Evolutionary conservation across 1,140 invertebrate genomes (phyloP).

Genomic region (Nasonia longicornis): DNA sequence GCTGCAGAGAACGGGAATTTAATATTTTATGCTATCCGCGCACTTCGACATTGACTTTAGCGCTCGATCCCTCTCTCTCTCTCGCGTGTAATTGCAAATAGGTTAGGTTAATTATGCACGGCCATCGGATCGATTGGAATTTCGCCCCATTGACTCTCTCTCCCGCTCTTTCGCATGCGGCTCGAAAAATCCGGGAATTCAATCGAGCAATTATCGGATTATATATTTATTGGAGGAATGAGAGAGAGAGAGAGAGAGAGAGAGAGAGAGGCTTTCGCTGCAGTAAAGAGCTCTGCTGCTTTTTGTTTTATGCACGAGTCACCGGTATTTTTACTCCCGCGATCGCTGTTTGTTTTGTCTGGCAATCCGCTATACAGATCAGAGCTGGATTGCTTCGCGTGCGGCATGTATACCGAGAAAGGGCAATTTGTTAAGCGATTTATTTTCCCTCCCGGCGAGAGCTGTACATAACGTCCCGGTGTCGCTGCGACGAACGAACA

Average conservation of each 20-base stretch:
- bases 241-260: slow-evolving; percentile 22
- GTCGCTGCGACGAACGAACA: slow-evolving; percentile 4
- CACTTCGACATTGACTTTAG: slow-evolving; percentile 39
- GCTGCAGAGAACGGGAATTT: slow-evolving; percentile 31
- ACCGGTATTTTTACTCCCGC: background rate
- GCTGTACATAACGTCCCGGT: background rate
- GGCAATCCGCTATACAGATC: background rate
- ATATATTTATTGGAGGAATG: slow-evolving; percentile 32
- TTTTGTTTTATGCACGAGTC: slow-evolving; percentile 1
- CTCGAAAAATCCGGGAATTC: slow-evolving; percentile 28
- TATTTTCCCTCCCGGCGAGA: background rate
- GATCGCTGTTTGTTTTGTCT: background rate
- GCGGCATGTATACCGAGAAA: background rate
- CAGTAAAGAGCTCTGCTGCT: background rate
- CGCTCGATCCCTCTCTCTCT: slow-evolving; percentile 27
- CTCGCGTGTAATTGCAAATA: slow-evolving; percentile 40
- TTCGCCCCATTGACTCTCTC: slow-evolving; percentile 29
- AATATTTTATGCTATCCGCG: slow-evolving; percentile 34
- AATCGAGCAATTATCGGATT: slow-evolving; percentile 36
- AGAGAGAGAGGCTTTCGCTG: slow-evolving; percentile 11
- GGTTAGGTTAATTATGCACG: slow-evolving; percentile 43
- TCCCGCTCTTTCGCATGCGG: background rate
- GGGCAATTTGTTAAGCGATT: background rate
- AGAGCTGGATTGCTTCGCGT: background rate
- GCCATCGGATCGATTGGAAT: slow-evolving; percentile 39